These are phyloP conservation scores for Drosophila ezoana DNA, from an alignment of 2,888 invertebrate species.

Conservation along the genomic window DNA sequence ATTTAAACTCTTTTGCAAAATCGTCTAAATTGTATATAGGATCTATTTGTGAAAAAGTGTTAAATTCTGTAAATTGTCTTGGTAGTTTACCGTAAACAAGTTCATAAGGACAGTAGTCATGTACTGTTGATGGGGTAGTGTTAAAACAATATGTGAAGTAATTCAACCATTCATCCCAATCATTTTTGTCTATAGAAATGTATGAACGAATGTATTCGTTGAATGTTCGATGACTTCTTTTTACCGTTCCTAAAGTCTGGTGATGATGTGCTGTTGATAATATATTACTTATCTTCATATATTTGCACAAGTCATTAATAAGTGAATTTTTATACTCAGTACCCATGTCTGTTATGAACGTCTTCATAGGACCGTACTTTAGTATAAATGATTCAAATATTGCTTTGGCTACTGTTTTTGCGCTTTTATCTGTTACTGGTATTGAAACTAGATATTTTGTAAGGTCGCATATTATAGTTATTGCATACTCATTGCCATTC, in stretches of 20 bases:
- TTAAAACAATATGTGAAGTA: slow-evolving; percentile 1
- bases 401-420: slow-evolving; percentile 2
- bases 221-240: too few species aligned
- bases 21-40: not conserved
- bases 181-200: not conserved
- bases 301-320: too few species aligned
- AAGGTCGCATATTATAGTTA: slow-evolving; percentile 9
- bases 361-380: slow-evolving; percentile 8
- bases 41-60: slow-evolving; percentile 3
- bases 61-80: not conserved
- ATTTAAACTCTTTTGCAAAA: slow-evolving; percentile 5
- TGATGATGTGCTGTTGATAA: too few species aligned
- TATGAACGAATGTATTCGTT: not conserved
- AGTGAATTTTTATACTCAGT: not conserved
- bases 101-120: slow-evolving; percentile 6
- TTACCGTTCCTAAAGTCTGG: too few species aligned
- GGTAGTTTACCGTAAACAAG: slow-evolving; percentile 9
- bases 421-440: slow-evolving; percentile 11
- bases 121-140: slow-evolving; percentile 1
- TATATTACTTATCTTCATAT: too few species aligned
- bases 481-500: not conserved
- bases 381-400: slow-evolving; percentile 7
- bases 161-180: slow-evolving; percentile 1
- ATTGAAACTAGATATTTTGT: slow-evolving; percentile 9
- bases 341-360: slow-evolving; percentile 1